phyloP scores from a whole-genome alignment of 2,113 vertebrate genomes.

The Megaptera novaeangliae region DNA sequence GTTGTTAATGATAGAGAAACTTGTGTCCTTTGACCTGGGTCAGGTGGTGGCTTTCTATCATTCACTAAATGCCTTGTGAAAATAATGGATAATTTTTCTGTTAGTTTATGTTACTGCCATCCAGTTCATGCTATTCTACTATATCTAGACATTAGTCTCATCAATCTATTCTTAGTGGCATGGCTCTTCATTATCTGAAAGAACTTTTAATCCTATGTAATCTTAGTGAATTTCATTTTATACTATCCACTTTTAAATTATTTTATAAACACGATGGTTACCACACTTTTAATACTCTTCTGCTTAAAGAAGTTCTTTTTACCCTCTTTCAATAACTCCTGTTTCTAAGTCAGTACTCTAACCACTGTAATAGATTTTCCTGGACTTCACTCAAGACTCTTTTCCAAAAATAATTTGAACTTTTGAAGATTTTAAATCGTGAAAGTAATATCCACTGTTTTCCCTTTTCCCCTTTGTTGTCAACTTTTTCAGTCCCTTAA shows the following conservation, averaged over 20 bases:
- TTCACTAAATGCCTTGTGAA: neutral
- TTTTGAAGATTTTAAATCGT: neutral
- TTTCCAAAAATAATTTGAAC: neutral
- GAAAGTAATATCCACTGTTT: neutral
- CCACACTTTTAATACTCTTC: neutral
- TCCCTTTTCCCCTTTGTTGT: neutral
- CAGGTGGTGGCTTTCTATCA: neutral
- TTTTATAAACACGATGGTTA: neutral
- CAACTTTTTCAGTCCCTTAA: neutral
- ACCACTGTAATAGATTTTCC: neutral
- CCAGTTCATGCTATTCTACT: neutral
- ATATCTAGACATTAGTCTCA: neutral
- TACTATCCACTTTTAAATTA: neutral
- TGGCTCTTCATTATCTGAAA: neutral
- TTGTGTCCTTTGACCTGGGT: neutral
- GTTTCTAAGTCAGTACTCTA: neutral
- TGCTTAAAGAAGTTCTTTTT: neutral
- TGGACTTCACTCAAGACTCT: neutral
- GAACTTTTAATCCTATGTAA: neutral
- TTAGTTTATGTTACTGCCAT: neutral
- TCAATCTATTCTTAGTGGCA: neutral
- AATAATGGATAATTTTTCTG: neutral
- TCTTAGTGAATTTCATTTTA: neutral
- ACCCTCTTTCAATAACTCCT: neutral
- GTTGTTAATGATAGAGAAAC: neutral